These are phyloP conservation scores for Osmerus eperlanus DNA, from an alignment of 2,113 vertebrate genomes.

Conservation along the genomic window DNA sequence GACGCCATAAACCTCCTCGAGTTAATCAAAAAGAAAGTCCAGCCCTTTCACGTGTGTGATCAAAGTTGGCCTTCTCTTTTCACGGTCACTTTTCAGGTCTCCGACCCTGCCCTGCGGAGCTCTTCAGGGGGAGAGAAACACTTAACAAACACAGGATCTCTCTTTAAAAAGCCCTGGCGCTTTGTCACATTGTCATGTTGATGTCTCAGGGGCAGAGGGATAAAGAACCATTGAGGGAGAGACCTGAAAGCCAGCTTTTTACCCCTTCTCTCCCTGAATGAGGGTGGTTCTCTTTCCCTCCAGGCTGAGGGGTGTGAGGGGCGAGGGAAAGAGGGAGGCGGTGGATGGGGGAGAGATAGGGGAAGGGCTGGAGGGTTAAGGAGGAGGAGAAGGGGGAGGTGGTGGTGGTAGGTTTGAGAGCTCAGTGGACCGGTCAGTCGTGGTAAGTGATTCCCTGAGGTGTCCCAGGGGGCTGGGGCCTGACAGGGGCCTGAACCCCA, in stretches of 20 bases:
- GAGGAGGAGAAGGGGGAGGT: neutral
- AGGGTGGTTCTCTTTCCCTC: slow-evolving; percentile 47
- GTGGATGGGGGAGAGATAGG: neutral
- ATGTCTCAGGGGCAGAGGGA: slow-evolving; percentile 60
- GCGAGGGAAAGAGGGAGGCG: slow-evolving; percentile 6
- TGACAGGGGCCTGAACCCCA: neutral
- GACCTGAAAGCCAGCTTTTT: slow-evolving; percentile 44
- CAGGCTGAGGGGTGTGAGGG: slow-evolving; percentile 13
- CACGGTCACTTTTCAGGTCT: slow-evolving; percentile 46
- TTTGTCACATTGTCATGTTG: slow-evolving; percentile 76
- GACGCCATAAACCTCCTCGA: no score
- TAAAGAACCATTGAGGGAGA: slow-evolving; percentile 63
- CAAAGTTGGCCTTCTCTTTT: slow-evolving; percentile 60
- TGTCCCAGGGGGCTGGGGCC: neutral
- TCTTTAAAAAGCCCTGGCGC: slow-evolving; percentile 57
- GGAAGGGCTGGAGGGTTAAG: neutral
- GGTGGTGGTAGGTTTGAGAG: neutral
- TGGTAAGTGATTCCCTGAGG: slow-evolving; percentile 6
- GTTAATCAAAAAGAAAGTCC: slow-evolving; percentile 31
- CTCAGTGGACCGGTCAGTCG: slow-evolving; percentile 1
- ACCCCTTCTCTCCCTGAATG: slow-evolving; percentile 42
- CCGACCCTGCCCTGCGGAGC: slow-evolving; percentile 42
- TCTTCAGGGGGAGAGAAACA: slow-evolving; percentile 60
- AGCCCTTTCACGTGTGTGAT: slow-evolving; percentile 54
- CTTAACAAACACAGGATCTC: slow-evolving; percentile 76